Evolutionary conservation across 1,140 invertebrate species (phyloP).

Genomic region (Apis florea): DNA sequence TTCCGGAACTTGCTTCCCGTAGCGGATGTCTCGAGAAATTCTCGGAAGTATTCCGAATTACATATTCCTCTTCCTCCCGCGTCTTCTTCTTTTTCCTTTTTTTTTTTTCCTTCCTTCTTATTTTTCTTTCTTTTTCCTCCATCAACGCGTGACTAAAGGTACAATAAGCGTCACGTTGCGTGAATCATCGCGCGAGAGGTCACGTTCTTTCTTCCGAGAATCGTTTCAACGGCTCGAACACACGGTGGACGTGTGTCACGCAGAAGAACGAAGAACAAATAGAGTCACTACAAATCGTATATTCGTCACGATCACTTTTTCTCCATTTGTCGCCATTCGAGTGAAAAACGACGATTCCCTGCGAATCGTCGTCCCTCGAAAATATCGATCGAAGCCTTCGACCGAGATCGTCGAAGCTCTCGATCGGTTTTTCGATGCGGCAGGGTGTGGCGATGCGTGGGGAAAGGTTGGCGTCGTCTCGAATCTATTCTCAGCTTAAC

Average conservation of each 20-base stretch:
- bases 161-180: conserved; percentile 24
- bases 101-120: no score
- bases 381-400: conserved; percentile 9
- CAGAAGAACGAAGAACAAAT: neutral
- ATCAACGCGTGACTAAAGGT: conserved; percentile 36
- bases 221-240: neutral
- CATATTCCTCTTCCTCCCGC: neutral
- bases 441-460: neutral
- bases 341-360: no score
- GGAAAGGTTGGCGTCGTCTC: conserved; percentile 34
- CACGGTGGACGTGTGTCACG: no score
- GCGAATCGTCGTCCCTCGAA: no score
- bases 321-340: neutral
- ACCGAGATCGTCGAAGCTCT: conserved; percentile 38
- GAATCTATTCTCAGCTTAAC: conserved; percentile 75
- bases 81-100: neutral
- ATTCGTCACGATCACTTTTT: neutral
- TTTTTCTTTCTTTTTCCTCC: neutral
- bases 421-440: neutral
- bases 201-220: conserved; percentile 31
- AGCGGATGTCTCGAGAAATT: conserved; percentile 9
- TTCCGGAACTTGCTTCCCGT: neutral
- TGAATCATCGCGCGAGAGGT: conserved; percentile 36
- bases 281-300: neutral
- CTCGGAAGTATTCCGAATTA: conserved; percentile 7